phyloP scores from a whole-genome alignment of 2,113 vertebrate genomes.

The Eonycteris spelaea region DNA sequence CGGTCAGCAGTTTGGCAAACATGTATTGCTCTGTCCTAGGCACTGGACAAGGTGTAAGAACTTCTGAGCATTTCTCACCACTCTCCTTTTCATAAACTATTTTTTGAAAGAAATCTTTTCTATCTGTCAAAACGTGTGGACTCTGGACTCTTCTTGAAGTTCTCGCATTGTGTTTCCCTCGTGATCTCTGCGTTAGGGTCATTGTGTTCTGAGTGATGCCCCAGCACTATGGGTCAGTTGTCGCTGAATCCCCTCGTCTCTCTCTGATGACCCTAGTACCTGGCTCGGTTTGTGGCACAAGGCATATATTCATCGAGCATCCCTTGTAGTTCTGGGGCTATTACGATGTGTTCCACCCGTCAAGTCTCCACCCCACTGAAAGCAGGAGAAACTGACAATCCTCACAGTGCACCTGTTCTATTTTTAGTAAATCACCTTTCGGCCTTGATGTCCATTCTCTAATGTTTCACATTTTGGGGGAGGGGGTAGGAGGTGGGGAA shows the following conservation, averaged over 20 bases:
- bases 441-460: background rate
- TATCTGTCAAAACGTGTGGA: fast-evolving
- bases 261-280: background rate
- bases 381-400: background rate
- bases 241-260: background rate
- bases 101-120: background rate
- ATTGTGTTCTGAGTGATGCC: background rate
- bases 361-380: background rate
- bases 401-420: background rate
- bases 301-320: background rate
- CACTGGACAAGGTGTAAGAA: background rate
- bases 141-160: background rate
- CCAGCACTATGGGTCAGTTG: background rate
- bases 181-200: fast-evolving
- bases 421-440: slow-evolving; percentile 16
- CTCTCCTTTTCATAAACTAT: background rate
- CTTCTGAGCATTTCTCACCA: background rate
- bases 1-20: background rate
- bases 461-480: background rate
- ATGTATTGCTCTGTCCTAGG: fast-evolving
- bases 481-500: fast-evolving
- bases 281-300: background rate
- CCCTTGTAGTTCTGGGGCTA: no score
- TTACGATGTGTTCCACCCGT: background rate
- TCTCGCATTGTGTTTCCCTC: background rate